A percentile compares a stretch with the other conserved stretches of the same genome.
Evolutionary conservation across 2,888 invertebrate genomes (phyloP).

Genomic region (Seira ritae): DNA sequence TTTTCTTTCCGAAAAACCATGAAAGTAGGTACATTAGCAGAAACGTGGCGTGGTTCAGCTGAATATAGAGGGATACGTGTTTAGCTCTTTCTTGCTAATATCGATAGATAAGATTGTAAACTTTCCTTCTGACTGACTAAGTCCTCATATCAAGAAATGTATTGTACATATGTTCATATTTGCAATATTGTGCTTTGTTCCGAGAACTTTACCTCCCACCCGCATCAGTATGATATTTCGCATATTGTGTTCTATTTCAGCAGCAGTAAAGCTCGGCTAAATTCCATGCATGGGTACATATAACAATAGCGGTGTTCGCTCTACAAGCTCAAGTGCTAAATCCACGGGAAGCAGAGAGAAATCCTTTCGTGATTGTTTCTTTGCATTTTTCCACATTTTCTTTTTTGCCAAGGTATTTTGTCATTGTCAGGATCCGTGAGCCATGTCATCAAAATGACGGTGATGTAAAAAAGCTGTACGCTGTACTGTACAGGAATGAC

Average conservation of each 20-base stretch:
- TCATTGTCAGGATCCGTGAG: constrained; percentile 47
- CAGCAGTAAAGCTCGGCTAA: too few relatives aligned
- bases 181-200: neutral
- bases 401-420: constrained; percentile 24
- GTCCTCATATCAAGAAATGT: neutral
- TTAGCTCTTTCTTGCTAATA: too few relatives aligned
- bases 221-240: neutral
- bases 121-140: too few relatives aligned
- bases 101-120: too few relatives aligned
- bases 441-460: neutral
- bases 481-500: neutral
- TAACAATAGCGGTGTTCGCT: neutral
- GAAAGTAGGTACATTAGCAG: too few relatives aligned
- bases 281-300: neutral
- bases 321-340: neutral
- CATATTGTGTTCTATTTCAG: neutral
- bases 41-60: too few relatives aligned
- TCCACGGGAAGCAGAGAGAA: neutral
- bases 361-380: constrained; percentile 7
- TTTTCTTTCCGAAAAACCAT: neutral
- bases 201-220: neutral
- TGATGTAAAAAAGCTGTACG: too few relatives aligned
- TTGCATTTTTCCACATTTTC: constrained; percentile 18
- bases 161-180: neutral
- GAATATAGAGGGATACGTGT: too few relatives aligned